Evolutionary conservation across 2,113 vertebrate species (phyloP).

Genomic region (Heterocephalus glaber): DNA sequence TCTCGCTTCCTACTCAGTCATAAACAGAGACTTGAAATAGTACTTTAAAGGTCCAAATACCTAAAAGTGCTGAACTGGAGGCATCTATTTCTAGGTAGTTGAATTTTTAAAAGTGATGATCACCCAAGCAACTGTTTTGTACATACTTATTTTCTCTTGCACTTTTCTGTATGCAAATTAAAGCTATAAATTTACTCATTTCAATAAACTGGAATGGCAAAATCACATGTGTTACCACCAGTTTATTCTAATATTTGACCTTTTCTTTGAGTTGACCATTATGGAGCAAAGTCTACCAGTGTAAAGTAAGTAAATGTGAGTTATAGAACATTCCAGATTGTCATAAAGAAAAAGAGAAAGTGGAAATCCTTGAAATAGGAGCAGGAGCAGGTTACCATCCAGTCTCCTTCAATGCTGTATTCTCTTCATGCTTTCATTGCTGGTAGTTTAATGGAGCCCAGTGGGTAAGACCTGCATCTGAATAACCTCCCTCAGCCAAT

Average conservation of each 20-base stretch:
- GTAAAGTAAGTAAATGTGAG: neutral
- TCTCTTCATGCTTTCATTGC: neutral
- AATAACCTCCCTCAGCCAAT: neutral
- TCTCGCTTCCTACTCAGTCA: conserved; percentile 72
- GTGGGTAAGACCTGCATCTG: neutral
- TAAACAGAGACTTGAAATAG: conserved; percentile 82
- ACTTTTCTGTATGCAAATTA: conserved; percentile 86
- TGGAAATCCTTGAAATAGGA: neutral
- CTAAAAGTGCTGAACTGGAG: conserved; percentile 75
- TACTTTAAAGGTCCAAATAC: conserved; percentile 75
- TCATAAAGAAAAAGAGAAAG: neutral
- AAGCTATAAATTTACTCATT: conserved; percentile 83
- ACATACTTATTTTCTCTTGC: conserved; percentile 80
- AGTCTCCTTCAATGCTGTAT: neutral
- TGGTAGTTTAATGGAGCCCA: neutral
- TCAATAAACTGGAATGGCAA: conserved; percentile 89
- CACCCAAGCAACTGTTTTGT: conserved; percentile 80
- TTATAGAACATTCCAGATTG: neutral
- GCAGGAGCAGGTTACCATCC: neutral
- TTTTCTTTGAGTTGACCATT: neutral
- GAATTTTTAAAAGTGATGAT: conserved; percentile 72
- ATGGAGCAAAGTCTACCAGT: neutral
- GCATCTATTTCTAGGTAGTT: conserved; percentile 72
- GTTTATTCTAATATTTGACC: conserved; percentile 40
- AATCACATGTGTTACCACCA: conserved; percentile 66